A percentile compares a stretch with the other conserved stretches of the same genome.
These are phyloP conservation scores for Sprattus sprattus DNA, from an alignment of 2,113 vertebrate genomes.

Conservation along the genomic window DNA sequence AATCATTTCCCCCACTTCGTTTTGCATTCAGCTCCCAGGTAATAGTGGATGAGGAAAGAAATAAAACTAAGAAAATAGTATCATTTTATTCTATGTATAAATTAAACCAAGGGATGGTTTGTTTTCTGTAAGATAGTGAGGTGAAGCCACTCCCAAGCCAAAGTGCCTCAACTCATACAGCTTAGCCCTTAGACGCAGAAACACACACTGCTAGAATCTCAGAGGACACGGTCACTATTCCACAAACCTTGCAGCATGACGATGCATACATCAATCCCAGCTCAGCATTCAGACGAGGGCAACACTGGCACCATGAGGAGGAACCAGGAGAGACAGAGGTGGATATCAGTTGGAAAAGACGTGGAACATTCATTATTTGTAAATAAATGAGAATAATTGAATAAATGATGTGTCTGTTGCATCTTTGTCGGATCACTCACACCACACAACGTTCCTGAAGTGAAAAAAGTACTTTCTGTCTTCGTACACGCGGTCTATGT, in stretches of 20 bases:
- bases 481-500: too few relatives aligned
- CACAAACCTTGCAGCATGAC: not conserved
- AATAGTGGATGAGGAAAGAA: not conserved
- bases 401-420: not conserved
- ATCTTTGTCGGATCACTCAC: not conserved
- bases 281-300: not conserved
- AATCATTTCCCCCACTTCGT: not conserved
- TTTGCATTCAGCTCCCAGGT: not conserved
- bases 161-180: constrained; percentile 1
- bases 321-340: not conserved
- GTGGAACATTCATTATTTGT: constrained; percentile 6
- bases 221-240: not conserved
- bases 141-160: constrained; percentile 13
- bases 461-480: not conserved
- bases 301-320: not conserved
- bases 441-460: too few relatives aligned
- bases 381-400: constrained; percentile 7
- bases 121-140: not conserved
- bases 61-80: not conserved
- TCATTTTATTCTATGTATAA: not conserved
- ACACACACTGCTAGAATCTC: not conserved
- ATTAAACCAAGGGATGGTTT: not conserved
- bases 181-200: not conserved
- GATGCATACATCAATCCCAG: not conserved
- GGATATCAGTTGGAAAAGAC: not conserved